Conservation (phyloP, 2,113 vertebrate species). For the Pedetes capensis region DNA sequence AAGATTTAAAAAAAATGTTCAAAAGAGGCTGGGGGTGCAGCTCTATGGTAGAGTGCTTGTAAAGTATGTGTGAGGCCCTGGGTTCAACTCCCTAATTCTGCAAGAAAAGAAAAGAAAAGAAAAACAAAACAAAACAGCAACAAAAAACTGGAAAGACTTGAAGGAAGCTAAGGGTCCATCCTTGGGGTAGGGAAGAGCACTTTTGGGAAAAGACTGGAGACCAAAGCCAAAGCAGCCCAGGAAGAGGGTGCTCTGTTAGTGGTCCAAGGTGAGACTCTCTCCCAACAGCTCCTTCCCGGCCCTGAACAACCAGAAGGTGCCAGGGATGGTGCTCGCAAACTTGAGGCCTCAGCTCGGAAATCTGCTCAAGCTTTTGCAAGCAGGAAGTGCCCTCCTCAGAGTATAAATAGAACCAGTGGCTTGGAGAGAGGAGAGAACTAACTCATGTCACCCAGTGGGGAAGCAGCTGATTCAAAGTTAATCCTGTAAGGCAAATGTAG, state of each 20-base stretch:
- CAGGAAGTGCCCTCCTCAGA: fast-evolving
- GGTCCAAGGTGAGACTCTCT: not conserved
- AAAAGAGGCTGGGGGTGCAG: too few relatives aligned
- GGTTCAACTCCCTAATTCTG: too few relatives aligned
- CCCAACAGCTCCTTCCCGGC: fast-evolving
- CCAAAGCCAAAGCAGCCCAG: not conserved
- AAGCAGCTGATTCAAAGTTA: not conserved
- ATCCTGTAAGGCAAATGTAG: too few relatives aligned
- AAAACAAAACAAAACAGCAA: too few relatives aligned
- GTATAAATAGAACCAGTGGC: fast-evolving
- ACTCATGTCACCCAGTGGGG: not conserved
- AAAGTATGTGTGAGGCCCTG: too few relatives aligned
- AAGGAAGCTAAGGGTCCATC: not conserved
- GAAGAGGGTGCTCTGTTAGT: too few relatives aligned
- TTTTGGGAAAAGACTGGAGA: fast-evolving
- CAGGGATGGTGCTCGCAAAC: fast-evolving
- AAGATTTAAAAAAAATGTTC: too few relatives aligned
- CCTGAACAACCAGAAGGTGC: too few relatives aligned
- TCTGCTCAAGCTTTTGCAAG: too few relatives aligned
- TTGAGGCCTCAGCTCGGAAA: fast-evolving
- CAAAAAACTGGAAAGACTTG: too few relatives aligned
- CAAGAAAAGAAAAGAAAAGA: too few relatives aligned
- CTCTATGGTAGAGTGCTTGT: too few relatives aligned
- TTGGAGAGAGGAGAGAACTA: not conserved
- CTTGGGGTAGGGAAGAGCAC: fast-evolving